phyloP scores from a whole-genome alignment of 2,797 vertebrate species.

The Streptopelia turtur region DNA sequence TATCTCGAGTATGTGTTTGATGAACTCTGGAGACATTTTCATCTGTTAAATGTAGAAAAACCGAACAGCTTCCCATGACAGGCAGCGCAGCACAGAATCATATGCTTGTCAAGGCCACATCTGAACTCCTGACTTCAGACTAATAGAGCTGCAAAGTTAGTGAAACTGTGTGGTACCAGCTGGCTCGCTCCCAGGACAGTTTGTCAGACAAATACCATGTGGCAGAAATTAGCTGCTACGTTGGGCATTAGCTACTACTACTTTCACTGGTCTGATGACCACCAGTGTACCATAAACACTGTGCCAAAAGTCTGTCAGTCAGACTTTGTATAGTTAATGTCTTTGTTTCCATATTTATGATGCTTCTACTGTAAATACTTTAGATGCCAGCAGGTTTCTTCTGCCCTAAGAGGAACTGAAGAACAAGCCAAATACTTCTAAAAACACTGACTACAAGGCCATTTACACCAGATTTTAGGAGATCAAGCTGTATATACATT shows the following conservation, averaged over 20 bases:
- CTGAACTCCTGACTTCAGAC: slow-evolving; percentile 35
- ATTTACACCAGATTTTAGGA: not conserved
- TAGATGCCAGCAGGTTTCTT: not conserved
- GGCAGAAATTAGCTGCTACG: slow-evolving; percentile 46
- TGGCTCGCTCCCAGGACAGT: slow-evolving; percentile 25
- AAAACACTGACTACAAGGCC: not conserved
- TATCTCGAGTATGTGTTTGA: slow-evolving; percentile 30
- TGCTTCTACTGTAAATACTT: not conserved
- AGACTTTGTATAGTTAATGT: not conserved
- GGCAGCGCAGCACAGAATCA: not conserved
- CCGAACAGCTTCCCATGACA: slow-evolving; percentile 42
- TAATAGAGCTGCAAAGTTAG: slow-evolving; percentile 44
- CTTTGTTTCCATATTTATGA: not conserved
- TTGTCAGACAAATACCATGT: slow-evolving; percentile 25
- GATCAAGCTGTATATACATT: not conserved
- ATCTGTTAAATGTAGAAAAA: slow-evolving; percentile 41
- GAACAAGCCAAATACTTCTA: not conserved
- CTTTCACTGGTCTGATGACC: not conserved
- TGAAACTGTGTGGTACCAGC: not conserved
- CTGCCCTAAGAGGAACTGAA: not conserved
- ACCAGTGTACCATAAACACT: not conserved
- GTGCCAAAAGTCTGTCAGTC: not conserved
- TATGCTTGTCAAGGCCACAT: slow-evolving; percentile 31
- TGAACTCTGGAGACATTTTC: slow-evolving; percentile 63
- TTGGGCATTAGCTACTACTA: not conserved